Conservation (phyloP, 2,888 invertebrate species). For the Alviniconcha strummeri region DNA sequence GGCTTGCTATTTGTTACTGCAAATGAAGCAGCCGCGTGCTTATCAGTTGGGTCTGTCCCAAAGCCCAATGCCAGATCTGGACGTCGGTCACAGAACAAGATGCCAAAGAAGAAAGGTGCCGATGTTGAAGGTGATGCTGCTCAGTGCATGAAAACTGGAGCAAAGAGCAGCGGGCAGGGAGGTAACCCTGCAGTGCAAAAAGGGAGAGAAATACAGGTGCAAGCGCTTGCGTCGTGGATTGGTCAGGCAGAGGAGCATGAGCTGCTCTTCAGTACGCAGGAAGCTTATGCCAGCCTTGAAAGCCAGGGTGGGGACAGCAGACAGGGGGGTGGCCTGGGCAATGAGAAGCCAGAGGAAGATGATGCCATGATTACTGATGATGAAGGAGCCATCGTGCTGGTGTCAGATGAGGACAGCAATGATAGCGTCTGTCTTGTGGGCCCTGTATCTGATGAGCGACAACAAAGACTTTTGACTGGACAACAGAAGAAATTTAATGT, state of each 20-base stretch:
- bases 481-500: slow-evolving; percentile 5
- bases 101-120: background rate
- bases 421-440: slow-evolving; percentile 9
- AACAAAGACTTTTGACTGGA: background rate
- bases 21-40: background rate
- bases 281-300: slow-evolving; percentile 50
- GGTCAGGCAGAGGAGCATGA: slow-evolving; percentile 64
- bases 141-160: background rate
- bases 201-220: slow-evolving; percentile 17
- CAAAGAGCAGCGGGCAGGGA: background rate
- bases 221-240: slow-evolving; percentile 41
- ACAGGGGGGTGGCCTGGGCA: background rate
- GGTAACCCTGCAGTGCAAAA: slow-evolving; percentile 1
- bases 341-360: background rate
- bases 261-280: slow-evolving; percentile 62
- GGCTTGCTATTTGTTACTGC: background rate
- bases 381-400: background rate
- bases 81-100: background rate
- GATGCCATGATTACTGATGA: background rate
- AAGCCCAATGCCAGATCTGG: background rate
- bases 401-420: slow-evolving; percentile 9
- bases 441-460: background rate
- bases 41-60: background rate
- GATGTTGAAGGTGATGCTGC: background rate
- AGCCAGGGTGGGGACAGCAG: slow-evolving; percentile 28